A percentile compares a stretch with the other conserved stretches of the same genome.
phyloP scores from a whole-genome alignment of 2,797 vertebrate genomes.

The Gephyroberyx darwinii region DNA sequence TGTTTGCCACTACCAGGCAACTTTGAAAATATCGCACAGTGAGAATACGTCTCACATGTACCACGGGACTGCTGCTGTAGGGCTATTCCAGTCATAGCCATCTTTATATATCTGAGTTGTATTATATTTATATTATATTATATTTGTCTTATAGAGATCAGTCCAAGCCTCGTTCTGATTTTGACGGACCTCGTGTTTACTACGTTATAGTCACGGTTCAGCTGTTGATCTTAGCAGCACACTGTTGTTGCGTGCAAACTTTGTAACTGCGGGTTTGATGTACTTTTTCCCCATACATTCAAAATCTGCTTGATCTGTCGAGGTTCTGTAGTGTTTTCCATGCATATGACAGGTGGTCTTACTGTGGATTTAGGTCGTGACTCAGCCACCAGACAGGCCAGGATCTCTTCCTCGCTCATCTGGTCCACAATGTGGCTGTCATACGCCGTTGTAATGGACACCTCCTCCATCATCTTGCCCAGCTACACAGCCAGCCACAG shows the following conservation, averaged over 20 bases:
- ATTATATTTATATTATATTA: too few relatives aligned
- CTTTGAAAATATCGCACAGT: too few relatives aligned
- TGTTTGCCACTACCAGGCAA: conserved; percentile 1
- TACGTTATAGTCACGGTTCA: not conserved
- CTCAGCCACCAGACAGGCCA: conserved; percentile 87
- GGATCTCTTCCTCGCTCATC: conserved; percentile 88
- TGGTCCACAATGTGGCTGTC: conserved; percentile 85
- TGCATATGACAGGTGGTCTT: conserved; percentile 39
- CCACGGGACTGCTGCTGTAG: too few relatives aligned
- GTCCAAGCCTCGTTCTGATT: too few relatives aligned
- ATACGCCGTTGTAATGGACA: conserved; percentile 86
- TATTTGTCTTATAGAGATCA: too few relatives aligned
- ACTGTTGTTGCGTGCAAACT: too few relatives aligned
- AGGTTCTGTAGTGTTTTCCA: not conserved
- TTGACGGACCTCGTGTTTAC: not conserved
- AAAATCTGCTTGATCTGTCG: too few relatives aligned
- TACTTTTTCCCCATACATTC: too few relatives aligned
- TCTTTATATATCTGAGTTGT: not conserved
- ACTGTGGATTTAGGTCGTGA: conserved; percentile 80
- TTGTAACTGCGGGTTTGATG: too few relatives aligned
- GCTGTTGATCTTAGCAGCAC: conserved; percentile 3
- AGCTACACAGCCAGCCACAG: conserved; percentile 13
- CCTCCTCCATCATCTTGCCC: conserved; percentile 91
- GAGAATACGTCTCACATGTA: not conserved
- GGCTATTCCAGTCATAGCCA: too few relatives aligned